Percentiles rank a stretch among this genome's conserved stretches.
phyloP scores from a whole-genome alignment of 2,797 vertebrate genomes.

The Myiothlypis coronata region DNA sequence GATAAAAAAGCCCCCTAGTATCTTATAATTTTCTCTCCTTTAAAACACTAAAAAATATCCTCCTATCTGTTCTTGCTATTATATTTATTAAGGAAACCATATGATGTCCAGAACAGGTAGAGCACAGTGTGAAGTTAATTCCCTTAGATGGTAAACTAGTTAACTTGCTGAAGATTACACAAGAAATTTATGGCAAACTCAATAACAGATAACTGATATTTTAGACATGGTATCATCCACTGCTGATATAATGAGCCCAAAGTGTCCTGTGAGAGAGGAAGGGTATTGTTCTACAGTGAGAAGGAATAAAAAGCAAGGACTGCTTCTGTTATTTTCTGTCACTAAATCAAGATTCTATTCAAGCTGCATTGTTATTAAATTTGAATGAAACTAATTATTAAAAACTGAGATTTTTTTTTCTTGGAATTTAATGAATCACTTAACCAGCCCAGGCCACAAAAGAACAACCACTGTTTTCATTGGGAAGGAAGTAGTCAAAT shows the following conservation, averaged over 20 bases:
- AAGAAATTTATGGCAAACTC: background rate
- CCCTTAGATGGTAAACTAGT: background rate
- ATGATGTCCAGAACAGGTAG: background rate
- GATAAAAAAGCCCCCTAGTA: too few species aligned
- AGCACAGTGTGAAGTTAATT: background rate
- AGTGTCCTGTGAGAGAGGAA: background rate
- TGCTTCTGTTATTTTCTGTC: background rate
- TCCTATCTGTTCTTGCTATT: background rate
- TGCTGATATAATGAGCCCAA: background rate
- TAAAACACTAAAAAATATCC: background rate
- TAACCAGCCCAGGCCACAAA: background rate
- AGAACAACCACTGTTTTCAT: background rate
- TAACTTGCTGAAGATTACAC: background rate
- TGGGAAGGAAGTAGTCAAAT: background rate
- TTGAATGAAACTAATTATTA: background rate
- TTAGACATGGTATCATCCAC: background rate
- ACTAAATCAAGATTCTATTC: background rate
- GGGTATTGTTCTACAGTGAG: background rate
- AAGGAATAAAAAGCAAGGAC: background rate
- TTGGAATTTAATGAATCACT: background rate
- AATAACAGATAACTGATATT: background rate
- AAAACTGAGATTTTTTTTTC: background rate
- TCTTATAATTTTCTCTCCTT: background rate
- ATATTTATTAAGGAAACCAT: background rate
- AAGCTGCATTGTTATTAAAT: background rate